Base-by-base conservation (phyloP, 2,797 vertebrate genomes). In the Hydrolagus colliei region DNA sequence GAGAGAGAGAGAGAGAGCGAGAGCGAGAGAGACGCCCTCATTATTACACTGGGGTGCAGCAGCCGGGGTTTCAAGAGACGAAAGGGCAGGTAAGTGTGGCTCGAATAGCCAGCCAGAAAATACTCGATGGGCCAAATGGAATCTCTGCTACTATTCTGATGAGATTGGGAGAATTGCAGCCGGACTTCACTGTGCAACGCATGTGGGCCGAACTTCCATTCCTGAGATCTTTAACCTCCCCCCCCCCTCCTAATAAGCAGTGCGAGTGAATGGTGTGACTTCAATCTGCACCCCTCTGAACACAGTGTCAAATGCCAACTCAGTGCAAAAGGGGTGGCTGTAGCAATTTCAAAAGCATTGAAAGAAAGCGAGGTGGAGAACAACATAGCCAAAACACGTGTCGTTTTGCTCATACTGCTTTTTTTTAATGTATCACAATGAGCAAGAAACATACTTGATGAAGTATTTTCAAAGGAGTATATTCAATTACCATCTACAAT, bases 401-500 rank as follows among this genome's bases (percentile, higher is more conserved):
- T 88, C 91, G 89, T 89, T 94, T 94, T 96, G 97, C 97, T 97
- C 97, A 96, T 97, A 96, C 95, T 97, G 79, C 97, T 96, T 86
- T 86, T 89, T 91, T 99, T 99, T 98, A 98, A 99, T 98, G 97
- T 98, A 98, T 98, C 97, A 99, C 97, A 98, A 99, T 98, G 97
- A 99, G 97, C 97, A 99, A 96, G 97, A 98, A 98, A 98, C 97
- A 99, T 98, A 99, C 96, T 97, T 98, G 97, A 98, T 98, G 97
- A 98, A 98, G 96, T 98, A 98, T 97, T 98, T 98, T 97, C 97
- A 98, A 98, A 98, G 97, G 97, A 98, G 96, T 98, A 98, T 99
- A 99, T 98, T 99, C 97, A 98, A 97, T 98, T 98, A 98, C 97
- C 97, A 99, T 98, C 97, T 98, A 99, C 97, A 99, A 97, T 98